A percentile compares a stretch with the other conserved stretches of the same genome.
Conservation (phyloP, 2,888 invertebrate species). For the Andrena trimmerana region DNA sequence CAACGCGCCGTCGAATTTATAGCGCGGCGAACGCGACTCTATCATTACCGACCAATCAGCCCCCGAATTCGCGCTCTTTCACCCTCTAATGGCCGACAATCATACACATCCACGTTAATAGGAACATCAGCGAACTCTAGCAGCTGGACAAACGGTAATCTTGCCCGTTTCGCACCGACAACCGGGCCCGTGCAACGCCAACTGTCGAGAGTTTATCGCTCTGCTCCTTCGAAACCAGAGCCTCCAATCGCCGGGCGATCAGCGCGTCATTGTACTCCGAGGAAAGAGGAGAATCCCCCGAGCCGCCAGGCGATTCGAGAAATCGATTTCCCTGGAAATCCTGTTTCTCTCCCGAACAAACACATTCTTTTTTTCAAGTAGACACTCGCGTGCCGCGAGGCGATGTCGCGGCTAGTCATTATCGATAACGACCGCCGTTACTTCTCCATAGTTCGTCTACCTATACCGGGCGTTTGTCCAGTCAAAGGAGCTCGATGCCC, state of each 20-base stretch:
- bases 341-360: constrained; percentile 12
- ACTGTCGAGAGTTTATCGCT: not conserved
- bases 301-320: not conserved
- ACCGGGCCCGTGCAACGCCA: not conserved
- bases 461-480: constrained; percentile 1
- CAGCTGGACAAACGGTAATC: constrained; percentile 26
- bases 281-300: not conserved
- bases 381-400: constrained; percentile 26
- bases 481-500: constrained; percentile 36
- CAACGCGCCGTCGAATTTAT: constrained; percentile 42
- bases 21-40: constrained; percentile 25
- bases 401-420: constrained; percentile 45
- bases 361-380: not conserved
- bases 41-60: constrained; percentile 48
- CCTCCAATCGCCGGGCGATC: not conserved
- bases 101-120: constrained; percentile 35
- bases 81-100: constrained; percentile 44
- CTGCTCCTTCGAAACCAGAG: not conserved
- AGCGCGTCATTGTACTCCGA: not conserved
- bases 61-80: constrained; percentile 50
- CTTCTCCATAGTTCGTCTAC: constrained; percentile 34
- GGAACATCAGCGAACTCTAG: constrained; percentile 19
- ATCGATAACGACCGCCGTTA: constrained; percentile 56
- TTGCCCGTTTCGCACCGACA: not conserved
- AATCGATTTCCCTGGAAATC: constrained; percentile 14